These are phyloP conservation scores for Erpobdella octoculata DNA, from an alignment of 2,888 invertebrate genomes.

Conservation along the genomic window DNA sequence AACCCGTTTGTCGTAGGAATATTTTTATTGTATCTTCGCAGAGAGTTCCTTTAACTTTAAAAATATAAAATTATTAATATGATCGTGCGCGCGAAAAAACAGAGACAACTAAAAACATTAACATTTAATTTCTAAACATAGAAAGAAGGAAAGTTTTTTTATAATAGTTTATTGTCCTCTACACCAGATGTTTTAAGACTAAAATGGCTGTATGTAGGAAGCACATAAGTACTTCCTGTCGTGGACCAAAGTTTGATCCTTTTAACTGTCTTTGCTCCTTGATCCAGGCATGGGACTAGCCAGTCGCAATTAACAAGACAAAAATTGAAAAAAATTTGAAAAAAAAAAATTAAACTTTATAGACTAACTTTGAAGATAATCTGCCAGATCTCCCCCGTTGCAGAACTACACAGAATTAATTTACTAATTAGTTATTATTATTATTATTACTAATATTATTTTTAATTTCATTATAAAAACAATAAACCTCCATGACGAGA, in stretches of 20 bases:
- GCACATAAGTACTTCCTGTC: background rate
- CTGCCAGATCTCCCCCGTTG: slow-evolving; percentile 96
- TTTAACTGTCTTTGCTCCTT: too few species aligned
- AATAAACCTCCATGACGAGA: slow-evolving; percentile 93
- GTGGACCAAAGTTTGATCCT: too few species aligned
- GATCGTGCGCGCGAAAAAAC: too few species aligned
- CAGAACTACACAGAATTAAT: slow-evolving; percentile 68
- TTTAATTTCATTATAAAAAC: background rate
- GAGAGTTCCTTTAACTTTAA: slow-evolving; percentile 87
- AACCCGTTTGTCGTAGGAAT: slow-evolving; percentile 85
- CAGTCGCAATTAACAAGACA: background rate
- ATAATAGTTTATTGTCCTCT: too few species aligned
- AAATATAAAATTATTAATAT: too few species aligned
- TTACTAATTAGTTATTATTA: background rate
- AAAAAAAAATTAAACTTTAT: background rate
- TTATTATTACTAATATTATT: background rate
- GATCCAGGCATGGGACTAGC: background rate
- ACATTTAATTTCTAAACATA: too few species aligned
- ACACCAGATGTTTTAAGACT: background rate
- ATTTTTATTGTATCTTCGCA: slow-evolving; percentile 93
- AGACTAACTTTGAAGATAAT: slow-evolving; percentile 70
- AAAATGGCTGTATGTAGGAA: background rate
- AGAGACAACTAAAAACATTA: too few species aligned
- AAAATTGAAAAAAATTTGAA: background rate
- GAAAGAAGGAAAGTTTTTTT: too few species aligned